These are phyloP conservation scores for Pitangus sulphuratus DNA, from an alignment of 2,797 vertebrate species.

Conservation along the genomic window DNA sequence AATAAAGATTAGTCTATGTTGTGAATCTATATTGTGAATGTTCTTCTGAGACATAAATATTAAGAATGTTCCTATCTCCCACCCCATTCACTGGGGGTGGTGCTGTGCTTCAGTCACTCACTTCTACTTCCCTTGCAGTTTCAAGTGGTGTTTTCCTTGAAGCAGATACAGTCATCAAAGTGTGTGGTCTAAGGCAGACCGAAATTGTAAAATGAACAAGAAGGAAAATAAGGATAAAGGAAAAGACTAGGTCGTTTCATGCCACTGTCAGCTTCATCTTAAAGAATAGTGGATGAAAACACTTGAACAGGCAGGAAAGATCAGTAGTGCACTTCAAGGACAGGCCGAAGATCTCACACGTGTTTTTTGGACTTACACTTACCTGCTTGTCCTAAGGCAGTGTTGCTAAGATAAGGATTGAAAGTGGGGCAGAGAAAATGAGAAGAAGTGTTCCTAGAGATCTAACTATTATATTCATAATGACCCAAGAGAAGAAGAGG, in stretches of 20 bases:
- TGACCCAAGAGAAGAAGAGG: neutral
- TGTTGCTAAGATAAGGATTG: neutral
- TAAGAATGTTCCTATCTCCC: neutral
- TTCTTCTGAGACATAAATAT: neutral
- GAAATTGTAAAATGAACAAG: neutral
- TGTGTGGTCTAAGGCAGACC: neutral
- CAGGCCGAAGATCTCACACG: neutral
- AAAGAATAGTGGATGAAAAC: neutral
- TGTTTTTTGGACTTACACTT: neutral
- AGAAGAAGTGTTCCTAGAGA: neutral
- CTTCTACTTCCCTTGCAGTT: neutral
- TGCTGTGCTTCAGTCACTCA: neutral
- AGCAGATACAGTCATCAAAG: neutral
- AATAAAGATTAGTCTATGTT: neutral
- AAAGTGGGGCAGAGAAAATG: neutral
- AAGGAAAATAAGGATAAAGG: neutral
- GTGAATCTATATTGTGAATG: neutral
- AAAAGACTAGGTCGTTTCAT: neutral
- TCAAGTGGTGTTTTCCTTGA: neutral
- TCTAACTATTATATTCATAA: neutral
- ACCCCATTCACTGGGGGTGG: neutral
- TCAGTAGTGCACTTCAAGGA: neutral
- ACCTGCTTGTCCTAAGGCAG: neutral
- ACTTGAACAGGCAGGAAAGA: neutral
- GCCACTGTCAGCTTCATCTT: neutral